These are phyloP conservation scores for Coccyzus lansbergi DNA, from an alignment of 2,797 vertebrate species.

Conservation along the genomic window DNA sequence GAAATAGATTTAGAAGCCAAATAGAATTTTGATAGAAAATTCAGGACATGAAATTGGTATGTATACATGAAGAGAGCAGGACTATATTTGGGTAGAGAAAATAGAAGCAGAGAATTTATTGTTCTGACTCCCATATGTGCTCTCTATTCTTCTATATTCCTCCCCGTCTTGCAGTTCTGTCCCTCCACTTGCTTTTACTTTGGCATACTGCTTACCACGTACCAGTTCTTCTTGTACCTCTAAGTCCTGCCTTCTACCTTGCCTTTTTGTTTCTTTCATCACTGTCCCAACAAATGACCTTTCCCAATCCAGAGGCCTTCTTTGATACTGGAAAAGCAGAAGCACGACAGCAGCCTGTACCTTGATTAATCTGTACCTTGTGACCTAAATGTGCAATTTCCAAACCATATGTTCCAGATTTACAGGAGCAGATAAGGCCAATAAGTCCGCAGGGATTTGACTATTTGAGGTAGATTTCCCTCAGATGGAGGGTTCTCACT, in stretches of 20 bases:
- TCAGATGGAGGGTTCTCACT: not conserved
- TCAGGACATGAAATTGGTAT: not conserved
- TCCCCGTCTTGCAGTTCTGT: not conserved
- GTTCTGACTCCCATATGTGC: not conserved
- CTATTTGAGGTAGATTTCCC: not conserved
- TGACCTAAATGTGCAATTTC: slow-evolving; percentile 5
- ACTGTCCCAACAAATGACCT: not conserved
- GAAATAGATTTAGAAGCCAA: not conserved
- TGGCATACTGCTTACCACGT: not conserved
- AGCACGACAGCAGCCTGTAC: not conserved
- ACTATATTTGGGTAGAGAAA: not conserved
- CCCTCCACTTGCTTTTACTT: not conserved
- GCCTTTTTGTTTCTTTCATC: not conserved
- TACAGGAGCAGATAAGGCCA: slow-evolving; percentile 19
- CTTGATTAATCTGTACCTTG: slow-evolving; percentile 33
- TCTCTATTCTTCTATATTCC: not conserved
- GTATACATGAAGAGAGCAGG: not conserved
- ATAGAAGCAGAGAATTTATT: not conserved
- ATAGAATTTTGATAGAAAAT: not conserved
- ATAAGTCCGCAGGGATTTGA: not conserved
- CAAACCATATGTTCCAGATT: slow-evolving; percentile 51
- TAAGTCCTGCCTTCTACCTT: not conserved
- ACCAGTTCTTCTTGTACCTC: not conserved
- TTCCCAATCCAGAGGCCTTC: not conserved
- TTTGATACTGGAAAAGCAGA: not conserved